Evolutionary conservation across 35 echinoderm and acorn worm genomes (phyloP), one percentile per base, ranked within the genome.

Genomic region (Apostichopus japonicus): DNA sequence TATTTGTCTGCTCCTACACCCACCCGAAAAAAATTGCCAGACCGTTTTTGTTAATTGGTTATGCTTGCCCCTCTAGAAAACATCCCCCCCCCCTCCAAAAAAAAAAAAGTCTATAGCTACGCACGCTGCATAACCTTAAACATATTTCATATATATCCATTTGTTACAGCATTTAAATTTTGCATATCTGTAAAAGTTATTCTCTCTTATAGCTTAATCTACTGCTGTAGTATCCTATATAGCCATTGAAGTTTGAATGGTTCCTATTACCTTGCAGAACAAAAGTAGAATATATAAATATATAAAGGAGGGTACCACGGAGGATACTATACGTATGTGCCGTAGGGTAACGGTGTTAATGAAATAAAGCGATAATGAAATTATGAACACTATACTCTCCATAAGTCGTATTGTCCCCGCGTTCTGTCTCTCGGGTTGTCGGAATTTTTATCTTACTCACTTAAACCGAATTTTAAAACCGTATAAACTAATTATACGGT

Each of bases 401-500:
- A 67, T 15, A 67, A 67, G 44, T 54, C 79, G 17, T 55, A 17
- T 83, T 52, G 79, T 83, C n/a, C 79, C 79, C 54, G 51, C 44
- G 6, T 55, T 54, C 79, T 54, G 79, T 83, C 54, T 83, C 79
- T 11, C 52, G 44, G 54, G 44, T 83, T 83, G 79, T 83, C 79
- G 79, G 79, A 83, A 54, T 55, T 21, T 44, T 55, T 54, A 17
- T 54, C 79, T 24, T 13, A 54, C 79, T 83, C 79, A 54, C 54
- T 83, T 83, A 83, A 83, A 55, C 79, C 16, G 79, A 55, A 83
- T 55, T 83, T 83, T 83, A 81, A 83, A 44, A 83, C 17, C 79
- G 79, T 54, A 83, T 83, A 83, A 83, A 83, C 79, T 83, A 54
- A 83, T 83, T 83, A 83, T 52, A 55, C 8, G 79, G 79, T 83